Conservation (phyloP, 2,888 invertebrate genomes). For the Epistrophe grossulariae region DNA sequence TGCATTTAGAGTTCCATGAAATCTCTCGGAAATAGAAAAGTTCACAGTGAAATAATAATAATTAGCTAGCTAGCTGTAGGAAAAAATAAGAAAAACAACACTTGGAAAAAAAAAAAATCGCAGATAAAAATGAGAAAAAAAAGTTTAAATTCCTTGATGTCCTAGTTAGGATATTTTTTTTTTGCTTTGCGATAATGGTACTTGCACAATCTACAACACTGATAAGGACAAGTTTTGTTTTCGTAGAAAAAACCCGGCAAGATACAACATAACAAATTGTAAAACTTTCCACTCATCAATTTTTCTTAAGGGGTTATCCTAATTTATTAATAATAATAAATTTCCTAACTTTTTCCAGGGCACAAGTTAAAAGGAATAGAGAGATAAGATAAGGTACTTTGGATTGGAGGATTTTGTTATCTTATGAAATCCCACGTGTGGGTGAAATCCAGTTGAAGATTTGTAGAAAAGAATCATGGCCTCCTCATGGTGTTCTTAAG, state of each 20-base stretch:
- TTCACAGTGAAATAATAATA: conserved; percentile 57
- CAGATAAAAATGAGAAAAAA: conserved; percentile 18
- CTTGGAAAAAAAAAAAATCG: not conserved
- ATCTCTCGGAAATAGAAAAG: conserved; percentile 40
- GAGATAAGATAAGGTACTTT: too few relatives aligned
- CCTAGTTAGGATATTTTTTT: conserved; percentile 19
- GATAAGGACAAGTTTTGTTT: not conserved
- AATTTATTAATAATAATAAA: too few relatives aligned
- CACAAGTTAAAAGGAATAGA: too few relatives aligned
- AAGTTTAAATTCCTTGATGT: conserved; percentile 25
- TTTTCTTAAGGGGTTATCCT: not conserved
- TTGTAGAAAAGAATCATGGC: too few relatives aligned
- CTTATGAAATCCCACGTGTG: too few relatives aligned
- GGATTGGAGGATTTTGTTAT: too few relatives aligned
- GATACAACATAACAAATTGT: not conserved
- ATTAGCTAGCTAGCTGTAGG: conserved; percentile 25
- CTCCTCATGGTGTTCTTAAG: too few relatives aligned
- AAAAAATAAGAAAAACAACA: not conserved
- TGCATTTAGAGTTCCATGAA: not conserved
- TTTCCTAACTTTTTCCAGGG: too few relatives aligned
- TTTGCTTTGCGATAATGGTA: not conserved
- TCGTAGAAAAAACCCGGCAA: not conserved
- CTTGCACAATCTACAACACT: not conserved
- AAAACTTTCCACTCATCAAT: not conserved
- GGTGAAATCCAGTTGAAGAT: too few relatives aligned